Percentiles rank a stretch among this genome's conserved stretches.
Conservation (phyloP, 2,113 vertebrate species). For the Charina bottae region DNA sequence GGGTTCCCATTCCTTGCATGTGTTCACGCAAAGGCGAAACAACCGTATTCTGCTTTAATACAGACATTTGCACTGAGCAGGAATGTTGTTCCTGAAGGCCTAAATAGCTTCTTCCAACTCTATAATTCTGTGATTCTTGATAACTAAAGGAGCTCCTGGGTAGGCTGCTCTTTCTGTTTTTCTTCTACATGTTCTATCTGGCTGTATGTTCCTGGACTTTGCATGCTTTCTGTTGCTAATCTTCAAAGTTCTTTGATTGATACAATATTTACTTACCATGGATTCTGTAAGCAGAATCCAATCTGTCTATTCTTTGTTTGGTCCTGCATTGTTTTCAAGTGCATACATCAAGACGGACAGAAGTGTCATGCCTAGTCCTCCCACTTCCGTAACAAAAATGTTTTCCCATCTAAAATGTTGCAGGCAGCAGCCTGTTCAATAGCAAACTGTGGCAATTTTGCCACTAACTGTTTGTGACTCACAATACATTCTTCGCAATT, state of each 20-base stretch:
- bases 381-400: neutral
- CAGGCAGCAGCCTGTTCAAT: neutral
- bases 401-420: neutral
- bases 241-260: neutral
- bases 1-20: too few relatives aligned
- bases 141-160: neutral
- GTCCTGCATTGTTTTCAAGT: neutral
- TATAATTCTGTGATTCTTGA: neutral
- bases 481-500: neutral
- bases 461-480: neutral
- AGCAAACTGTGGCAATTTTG: neutral
- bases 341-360: neutral
- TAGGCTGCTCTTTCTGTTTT: neutral
- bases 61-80: neutral
- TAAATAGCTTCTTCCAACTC: neutral
- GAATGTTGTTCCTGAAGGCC: neutral
- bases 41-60: neutral
- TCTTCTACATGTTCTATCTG: neutral
- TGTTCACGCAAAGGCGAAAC: neutral
- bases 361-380: neutral
- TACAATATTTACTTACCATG: neutral
- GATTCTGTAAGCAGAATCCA: neutral
- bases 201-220: neutral
- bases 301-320: neutral
- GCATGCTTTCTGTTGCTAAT: neutral